Conservation (phyloP, 2,888 invertebrate species). For the Megaustenia siamemsis region DNA sequence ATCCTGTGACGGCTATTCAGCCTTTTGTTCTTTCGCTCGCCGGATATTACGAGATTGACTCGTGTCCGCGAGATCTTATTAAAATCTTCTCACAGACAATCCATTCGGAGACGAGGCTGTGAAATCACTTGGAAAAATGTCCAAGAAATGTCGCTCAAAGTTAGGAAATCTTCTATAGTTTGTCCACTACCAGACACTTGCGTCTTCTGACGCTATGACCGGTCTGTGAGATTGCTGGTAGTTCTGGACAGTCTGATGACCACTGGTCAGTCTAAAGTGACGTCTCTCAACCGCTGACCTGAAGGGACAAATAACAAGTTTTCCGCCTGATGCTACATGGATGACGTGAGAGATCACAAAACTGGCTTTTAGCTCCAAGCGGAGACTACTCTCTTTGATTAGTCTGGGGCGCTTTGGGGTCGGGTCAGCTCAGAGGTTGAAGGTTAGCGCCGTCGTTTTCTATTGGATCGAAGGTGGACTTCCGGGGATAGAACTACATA, state of each 20-base stretch:
- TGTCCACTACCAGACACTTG: neutral
- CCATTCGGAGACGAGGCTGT: neutral
- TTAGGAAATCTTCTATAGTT: neutral
- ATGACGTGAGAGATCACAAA: neutral
- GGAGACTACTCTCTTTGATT: slow-evolving; percentile 1
- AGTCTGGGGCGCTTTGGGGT: neutral
- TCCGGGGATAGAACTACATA: too few species aligned
- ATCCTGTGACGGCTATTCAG: too few species aligned
- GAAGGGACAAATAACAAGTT: slow-evolving; percentile 13
- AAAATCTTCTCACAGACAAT: too few species aligned
- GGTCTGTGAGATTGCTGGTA: too few species aligned
- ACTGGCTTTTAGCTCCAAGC: neutral
- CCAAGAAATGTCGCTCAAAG: neutral
- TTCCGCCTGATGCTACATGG: neutral
- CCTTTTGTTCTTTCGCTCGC: too few species aligned
- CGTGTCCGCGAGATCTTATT: too few species aligned
- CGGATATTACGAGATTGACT: too few species aligned
- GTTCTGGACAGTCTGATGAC: slow-evolving; percentile 35
- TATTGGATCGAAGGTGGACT: too few species aligned
- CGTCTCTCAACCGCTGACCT: neutral
- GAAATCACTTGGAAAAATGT: neutral
- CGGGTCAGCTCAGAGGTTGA: too few species aligned
- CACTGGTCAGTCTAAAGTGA: slow-evolving; percentile 40
- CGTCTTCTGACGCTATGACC: neutral
- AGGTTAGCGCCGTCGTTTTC: too few species aligned